phyloP scores from a whole-genome alignment of 2,888 invertebrate genomes.

The Pammene fasciana region DNA sequence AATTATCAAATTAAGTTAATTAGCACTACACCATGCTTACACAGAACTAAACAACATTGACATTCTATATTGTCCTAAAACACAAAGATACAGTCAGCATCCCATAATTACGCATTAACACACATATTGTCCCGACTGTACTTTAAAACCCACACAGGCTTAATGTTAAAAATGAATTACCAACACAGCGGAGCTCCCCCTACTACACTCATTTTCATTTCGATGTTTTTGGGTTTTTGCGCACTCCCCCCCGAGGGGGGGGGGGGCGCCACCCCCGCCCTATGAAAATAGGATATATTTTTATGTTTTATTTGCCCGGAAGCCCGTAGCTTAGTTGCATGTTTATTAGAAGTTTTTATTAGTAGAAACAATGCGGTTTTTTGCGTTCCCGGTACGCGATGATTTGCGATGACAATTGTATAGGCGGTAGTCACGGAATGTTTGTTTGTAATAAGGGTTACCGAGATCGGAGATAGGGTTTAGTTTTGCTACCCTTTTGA shows the following conservation, averaged over 20 bases:
- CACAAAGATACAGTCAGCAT: conserved; percentile 11
- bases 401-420: conserved; percentile 72
- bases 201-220: conserved; percentile 83
- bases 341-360: conserved; percentile 84
- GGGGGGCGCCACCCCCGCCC: conserved; percentile 69
- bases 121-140: conserved; percentile 64
- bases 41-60: too few species aligned
- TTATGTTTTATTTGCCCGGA: conserved; percentile 84
- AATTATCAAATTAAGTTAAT: background rate
- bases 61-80: too few species aligned
- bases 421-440: conserved; percentile 70
- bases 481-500: background rate
- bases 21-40: background rate
- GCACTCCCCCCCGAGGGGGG: conserved; percentile 72
- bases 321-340: conserved; percentile 83
- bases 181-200: conserved; percentile 76
- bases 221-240: conserved; percentile 85
- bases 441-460: conserved; percentile 57
- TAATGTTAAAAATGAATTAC: conserved; percentile 84
- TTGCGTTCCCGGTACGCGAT: conserved; percentile 54
- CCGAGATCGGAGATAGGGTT: conserved; percentile 24
- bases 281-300: conserved; percentile 84
- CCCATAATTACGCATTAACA: conserved; percentile 56
- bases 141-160: conserved; percentile 82
- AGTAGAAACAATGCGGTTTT: conserved; percentile 77